Evolutionary conservation across 2,888 invertebrate genomes (phyloP), one percentile per base, ranked within the genome.

Genomic region (Steinernema hermaphroditum): DNA sequence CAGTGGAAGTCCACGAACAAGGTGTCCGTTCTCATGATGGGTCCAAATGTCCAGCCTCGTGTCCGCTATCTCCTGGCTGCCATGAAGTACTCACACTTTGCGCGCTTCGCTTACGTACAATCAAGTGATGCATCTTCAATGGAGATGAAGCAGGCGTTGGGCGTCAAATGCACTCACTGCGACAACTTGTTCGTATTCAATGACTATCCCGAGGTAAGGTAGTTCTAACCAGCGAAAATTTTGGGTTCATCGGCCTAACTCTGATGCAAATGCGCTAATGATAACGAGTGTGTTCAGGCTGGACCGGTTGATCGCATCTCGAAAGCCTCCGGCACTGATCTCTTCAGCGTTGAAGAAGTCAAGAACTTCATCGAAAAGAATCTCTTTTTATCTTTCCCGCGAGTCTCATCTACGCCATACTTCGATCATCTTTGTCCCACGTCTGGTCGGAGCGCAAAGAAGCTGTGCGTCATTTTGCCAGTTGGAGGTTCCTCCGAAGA

Each of bases 101-200:
- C 83, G n/a, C 76, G 82, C 62, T 85, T 85, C 70, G 83, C 81
- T 8, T 85, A 85, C 73, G 80, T 84, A n/a, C 76, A 82, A 70
- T 62, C 79, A 14, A 76, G 72, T 19, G 77, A 77, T 9, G 71
- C 49, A 19, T 76, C 78, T 27, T 57, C 77, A 4, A 69, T 57
- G 2, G 73, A 78, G 29, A 74, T 85, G 74, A 69, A 78, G 37
- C 75, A 78, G 6, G 82, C 82, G 0, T 72, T 85, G 24, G 79
- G 76, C 50, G 81, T 85, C 44, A 77, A 81, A 37, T 84, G 83
- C 70, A 76, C 71, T 4, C 69, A 80, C 41, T 83, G 83, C 74
- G 89, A 89, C 73, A 88, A 88, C 29, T 76, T 89, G 34, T 82
- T 89, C 50, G 82, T 89, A 74, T 89, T 89, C 82, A 88, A 88